A percentile compares a stretch with the other conserved stretches of the same genome.
phyloP scores from a whole-genome alignment of 2,888 invertebrate species.

The Adelphocoris suturalis region DNA sequence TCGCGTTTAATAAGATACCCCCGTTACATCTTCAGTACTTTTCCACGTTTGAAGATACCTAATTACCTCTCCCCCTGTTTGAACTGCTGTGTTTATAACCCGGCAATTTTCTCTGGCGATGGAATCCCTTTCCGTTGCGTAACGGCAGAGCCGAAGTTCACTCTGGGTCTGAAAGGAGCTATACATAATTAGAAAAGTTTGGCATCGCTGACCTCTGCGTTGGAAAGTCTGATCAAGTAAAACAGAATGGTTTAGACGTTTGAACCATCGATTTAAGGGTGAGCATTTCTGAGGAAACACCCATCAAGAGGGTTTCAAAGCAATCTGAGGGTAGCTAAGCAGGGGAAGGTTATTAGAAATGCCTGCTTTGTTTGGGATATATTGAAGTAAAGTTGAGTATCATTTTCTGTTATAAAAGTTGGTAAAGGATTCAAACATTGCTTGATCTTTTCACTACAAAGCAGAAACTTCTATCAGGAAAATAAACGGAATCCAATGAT shows the following conservation, averaged over 20 bases:
- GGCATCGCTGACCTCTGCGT: not conserved
- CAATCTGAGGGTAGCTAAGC: not conserved
- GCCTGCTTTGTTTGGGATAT: not conserved
- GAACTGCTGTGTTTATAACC: conserved; percentile 32
- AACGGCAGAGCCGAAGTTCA: not conserved
- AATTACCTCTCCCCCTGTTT: conserved; percentile 27
- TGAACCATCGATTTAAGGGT: not conserved
- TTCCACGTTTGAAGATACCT: conserved; percentile 25
- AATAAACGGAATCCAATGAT: no score
- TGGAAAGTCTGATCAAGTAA: conserved; percentile 9
- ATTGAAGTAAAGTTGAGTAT: not conserved
- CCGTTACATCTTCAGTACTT: conserved; percentile 30
- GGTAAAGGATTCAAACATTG: not conserved
- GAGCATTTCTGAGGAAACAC: conserved; percentile 26
- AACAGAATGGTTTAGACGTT: conserved; percentile 28
- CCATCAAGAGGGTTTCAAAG: not conserved
- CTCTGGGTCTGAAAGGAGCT: not conserved
- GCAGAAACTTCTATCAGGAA: no score
- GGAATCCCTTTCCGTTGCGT: not conserved
- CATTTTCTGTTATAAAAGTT: not conserved
- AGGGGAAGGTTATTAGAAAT: not conserved
- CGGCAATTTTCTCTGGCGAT: not conserved
- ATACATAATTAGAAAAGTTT: conserved; percentile 32
- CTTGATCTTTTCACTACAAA: no score
- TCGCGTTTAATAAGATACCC: conserved; percentile 39